A percentile compares a stretch with the other conserved stretches of the same genome.
These are phyloP conservation scores for Parnassius glacialis DNA, from an alignment of 2,888 invertebrate genomes.

Conservation along the genomic window DNA sequence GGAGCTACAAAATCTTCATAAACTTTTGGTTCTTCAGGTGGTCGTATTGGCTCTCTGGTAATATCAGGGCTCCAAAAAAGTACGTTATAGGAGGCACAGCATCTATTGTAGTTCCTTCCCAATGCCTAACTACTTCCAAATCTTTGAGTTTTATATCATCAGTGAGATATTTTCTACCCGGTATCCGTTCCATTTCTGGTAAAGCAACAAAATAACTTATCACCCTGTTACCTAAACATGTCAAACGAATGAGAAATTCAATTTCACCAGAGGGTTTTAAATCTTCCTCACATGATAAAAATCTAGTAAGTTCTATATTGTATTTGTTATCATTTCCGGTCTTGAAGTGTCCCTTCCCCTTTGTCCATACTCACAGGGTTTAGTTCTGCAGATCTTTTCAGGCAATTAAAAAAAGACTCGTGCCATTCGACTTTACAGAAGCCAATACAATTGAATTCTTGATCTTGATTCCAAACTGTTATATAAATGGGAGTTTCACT, in stretches of 20 bases:
- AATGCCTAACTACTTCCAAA: conserved; percentile 69
- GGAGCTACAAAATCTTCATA: conserved; percentile 70
- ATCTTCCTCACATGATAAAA: conserved; percentile 70
- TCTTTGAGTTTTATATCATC: conserved; percentile 71
- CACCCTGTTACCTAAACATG: conserved; percentile 66
- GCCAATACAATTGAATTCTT: conserved; percentile 62
- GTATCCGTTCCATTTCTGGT: conserved; percentile 73
- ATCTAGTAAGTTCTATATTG: conserved; percentile 55
- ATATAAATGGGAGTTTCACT: conserved; percentile 65
- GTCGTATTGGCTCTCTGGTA: conserved; percentile 57
- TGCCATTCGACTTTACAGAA: conserved; percentile 62
- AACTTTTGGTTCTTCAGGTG: conserved; percentile 48
- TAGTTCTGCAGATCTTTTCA: conserved; percentile 54
- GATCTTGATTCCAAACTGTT: conserved; percentile 72
- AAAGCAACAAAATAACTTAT: conserved; percentile 63
- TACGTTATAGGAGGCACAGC: conserved; percentile 66
- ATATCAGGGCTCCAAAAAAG: conserved; percentile 71
- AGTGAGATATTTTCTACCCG: conserved; percentile 65
- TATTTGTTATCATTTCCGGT: conserved; percentile 66
- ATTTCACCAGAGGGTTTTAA: conserved; percentile 69
- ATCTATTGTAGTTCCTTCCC: conserved; percentile 70
- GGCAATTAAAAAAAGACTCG: conserved; percentile 59
- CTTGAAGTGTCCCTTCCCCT: conserved; percentile 60
- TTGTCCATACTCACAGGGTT: conserved; percentile 68
- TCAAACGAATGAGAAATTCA: conserved; percentile 61